These are phyloP conservation scores for Lytechinus pictus DNA, from an alignment of 35 echinoderm and acorn worm species.

Conservation along the genomic window DNA sequence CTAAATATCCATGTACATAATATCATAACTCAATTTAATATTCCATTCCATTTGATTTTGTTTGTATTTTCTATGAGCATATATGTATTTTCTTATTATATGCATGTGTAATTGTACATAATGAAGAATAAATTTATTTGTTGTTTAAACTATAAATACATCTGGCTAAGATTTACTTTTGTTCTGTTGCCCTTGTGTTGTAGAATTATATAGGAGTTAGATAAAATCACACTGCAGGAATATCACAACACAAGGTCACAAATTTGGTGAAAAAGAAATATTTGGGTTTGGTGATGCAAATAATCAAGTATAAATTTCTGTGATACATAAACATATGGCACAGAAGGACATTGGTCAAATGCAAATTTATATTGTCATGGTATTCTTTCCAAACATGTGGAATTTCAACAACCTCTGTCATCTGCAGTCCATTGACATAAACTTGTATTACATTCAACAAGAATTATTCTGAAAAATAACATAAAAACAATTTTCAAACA, in stretches of 20 bases:
- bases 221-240: background rate
- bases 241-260: background rate
- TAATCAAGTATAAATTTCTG: no score
- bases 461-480: background rate
- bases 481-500: background rate
- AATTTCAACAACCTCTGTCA: background rate
- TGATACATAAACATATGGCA: no score
- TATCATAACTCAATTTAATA: background rate
- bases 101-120: background rate
- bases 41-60: background rate
- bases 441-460: background rate
- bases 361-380: background rate
- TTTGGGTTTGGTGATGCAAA: no score
- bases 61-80: background rate
- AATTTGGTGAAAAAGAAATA: background rate
- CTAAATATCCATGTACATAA: background rate
- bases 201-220: background rate
- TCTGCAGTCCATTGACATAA: background rate
- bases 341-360: background rate
- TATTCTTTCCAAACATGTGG: background rate
- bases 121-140: constrained; percentile 15
- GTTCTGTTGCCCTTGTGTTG: background rate
- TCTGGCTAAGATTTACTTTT: background rate
- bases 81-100: background rate
- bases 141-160: background rate